A percentile compares a stretch with the other conserved stretches of the same genome.
Conservation (phyloP, 1,140 invertebrate species). For the Brachionus rubens region DNA sequence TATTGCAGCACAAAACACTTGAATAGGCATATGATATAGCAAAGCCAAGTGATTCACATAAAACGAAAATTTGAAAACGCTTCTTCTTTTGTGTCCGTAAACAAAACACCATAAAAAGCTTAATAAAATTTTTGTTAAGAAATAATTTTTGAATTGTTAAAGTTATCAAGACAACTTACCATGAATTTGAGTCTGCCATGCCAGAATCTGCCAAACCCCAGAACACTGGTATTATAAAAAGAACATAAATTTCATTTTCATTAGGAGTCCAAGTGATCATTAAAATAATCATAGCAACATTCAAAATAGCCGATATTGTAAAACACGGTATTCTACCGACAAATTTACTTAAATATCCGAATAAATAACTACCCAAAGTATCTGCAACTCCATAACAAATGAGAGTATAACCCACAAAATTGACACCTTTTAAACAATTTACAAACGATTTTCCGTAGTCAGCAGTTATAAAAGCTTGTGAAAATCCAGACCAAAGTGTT, state of each 20-base stretch:
- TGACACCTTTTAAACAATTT: slow-evolving; percentile 66
- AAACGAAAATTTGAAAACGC: slow-evolving; percentile 91
- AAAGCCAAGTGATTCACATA: slow-evolving; percentile 83
- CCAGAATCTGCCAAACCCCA: slow-evolving; percentile 84
- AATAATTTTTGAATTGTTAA: background rate
- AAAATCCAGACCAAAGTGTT: slow-evolving; percentile 91
- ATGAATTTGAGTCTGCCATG: slow-evolving; percentile 91
- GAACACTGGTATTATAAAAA: slow-evolving; percentile 79
- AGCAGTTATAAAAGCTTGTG: slow-evolving; percentile 89
- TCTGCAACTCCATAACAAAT: slow-evolving; percentile 88
- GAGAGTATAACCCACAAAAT: slow-evolving; percentile 87
- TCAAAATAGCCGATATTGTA: slow-evolving; percentile 65
- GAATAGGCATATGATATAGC: slow-evolving; percentile 76
- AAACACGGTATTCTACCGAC: slow-evolving; percentile 82
- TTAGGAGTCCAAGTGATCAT: slow-evolving; percentile 71
- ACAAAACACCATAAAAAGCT: slow-evolving; percentile 76
- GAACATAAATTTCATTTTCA: slow-evolving; percentile 69
- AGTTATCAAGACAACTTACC: slow-evolving; percentile 64
- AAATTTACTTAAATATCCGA: slow-evolving; percentile 85
- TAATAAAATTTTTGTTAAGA: too few species aligned
- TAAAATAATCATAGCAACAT: slow-evolving; percentile 48
- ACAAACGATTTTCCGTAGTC: slow-evolving; percentile 76
- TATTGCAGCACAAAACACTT: slow-evolving; percentile 76
- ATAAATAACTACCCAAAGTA: slow-evolving; percentile 79
- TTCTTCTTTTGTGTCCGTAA: slow-evolving; percentile 83